Conservation (phyloP, 2,888 invertebrate species). For the Drosophila lacicola region DNA sequence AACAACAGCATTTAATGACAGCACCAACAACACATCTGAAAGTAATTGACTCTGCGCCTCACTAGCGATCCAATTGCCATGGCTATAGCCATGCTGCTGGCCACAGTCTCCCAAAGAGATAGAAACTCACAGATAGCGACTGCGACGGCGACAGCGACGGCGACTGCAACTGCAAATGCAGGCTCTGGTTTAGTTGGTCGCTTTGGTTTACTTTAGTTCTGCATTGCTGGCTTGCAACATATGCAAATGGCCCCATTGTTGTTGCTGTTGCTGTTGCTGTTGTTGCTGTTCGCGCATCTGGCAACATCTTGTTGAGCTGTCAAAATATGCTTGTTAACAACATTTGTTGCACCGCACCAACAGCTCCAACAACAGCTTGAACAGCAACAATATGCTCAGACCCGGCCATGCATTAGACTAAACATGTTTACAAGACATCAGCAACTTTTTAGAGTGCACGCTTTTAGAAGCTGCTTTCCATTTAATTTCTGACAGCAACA, state of each 20-base stretch:
- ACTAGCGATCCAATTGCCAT: constrained; percentile 59
- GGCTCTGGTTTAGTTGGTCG: constrained; percentile 46
- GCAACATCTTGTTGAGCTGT: constrained; percentile 81
- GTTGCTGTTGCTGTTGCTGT: constrained; percentile 26
- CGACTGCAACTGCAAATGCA: constrained; percentile 24
- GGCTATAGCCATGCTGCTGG: constrained; percentile 39
- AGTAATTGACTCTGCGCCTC: constrained; percentile 68
- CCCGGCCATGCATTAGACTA: constrained; percentile 67
- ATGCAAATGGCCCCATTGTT: constrained; percentile 44
- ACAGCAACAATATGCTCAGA: constrained; percentile 31
- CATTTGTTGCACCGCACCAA: constrained; percentile 75
- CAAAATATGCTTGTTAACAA: constrained; percentile 80
- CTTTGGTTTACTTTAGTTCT: constrained; percentile 51
- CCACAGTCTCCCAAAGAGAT: constrained; percentile 46
- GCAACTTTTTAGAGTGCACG: constrained; percentile 64
- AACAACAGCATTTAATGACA: constrained; percentile 12
- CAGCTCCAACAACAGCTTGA: constrained; percentile 43
- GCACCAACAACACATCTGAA: constrained; percentile 40
- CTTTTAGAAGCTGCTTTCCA: constrained; percentile 70
- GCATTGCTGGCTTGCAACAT: constrained; percentile 44
- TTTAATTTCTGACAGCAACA: constrained; percentile 74
- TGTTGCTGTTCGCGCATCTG: constrained; percentile 75
- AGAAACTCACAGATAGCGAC: constrained; percentile 33
- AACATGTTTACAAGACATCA: constrained; percentile 73
- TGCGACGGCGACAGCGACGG: constrained; percentile 12